These are phyloP conservation scores for Tinamus major DNA, from an alignment of 2,797 vertebrate species.

Conservation along the genomic window DNA sequence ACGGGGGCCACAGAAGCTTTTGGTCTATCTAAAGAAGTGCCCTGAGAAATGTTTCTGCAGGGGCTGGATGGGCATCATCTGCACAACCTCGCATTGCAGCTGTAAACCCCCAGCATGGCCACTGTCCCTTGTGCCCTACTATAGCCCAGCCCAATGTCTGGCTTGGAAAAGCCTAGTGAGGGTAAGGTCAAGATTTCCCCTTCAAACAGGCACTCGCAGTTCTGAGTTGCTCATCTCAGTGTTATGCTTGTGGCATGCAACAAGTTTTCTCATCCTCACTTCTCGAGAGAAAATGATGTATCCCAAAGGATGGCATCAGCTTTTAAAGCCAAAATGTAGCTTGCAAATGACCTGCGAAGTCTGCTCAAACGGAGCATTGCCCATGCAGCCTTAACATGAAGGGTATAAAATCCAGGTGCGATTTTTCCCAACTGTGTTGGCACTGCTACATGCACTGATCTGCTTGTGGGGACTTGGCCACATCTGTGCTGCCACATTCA, in stretches of 20 bases:
- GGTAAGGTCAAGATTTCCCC: not conserved
- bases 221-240: not conserved
- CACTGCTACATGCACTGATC: not conserved
- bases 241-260: not conserved
- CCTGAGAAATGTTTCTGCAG: not conserved
- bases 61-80: not conserved
- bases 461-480: not conserved
- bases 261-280: not conserved
- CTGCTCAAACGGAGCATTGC: not conserved
- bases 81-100: not conserved
- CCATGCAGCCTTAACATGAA: not conserved
- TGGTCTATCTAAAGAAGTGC: not conserved
- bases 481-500: not conserved
- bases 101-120: not conserved
- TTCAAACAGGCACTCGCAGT: fast-evolving
- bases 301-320: not conserved
- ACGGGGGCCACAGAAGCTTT: not conserved
- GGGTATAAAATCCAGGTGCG: not conserved
- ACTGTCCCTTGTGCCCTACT: not conserved
- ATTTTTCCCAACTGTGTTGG: not conserved
- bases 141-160: not conserved
- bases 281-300: fast-evolving
- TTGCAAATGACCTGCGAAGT: not conserved
- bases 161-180: fast-evolving
- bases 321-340: not conserved